Evolutionary conservation across 2,888 invertebrate species (phyloP).

Genomic region (Oeneis ivallda): DNA sequence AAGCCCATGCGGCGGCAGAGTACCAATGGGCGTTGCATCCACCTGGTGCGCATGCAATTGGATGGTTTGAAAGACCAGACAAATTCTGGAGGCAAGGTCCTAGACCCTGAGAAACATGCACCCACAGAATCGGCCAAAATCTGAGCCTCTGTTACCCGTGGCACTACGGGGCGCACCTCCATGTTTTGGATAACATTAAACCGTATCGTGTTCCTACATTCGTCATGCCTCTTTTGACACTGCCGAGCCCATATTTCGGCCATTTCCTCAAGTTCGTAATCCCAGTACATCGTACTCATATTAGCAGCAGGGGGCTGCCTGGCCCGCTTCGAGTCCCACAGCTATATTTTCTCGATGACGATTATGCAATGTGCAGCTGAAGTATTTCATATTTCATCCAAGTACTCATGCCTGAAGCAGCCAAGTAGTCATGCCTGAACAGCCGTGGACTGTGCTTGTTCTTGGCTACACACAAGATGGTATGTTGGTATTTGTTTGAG

Average conservation of each 20-base stretch:
- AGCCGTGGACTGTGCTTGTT: constrained; percentile 64
- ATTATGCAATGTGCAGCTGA: constrained; percentile 70
- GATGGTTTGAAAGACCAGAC: constrained; percentile 65
- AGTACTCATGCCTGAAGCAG: constrained; percentile 71
- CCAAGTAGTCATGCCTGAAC: no score
- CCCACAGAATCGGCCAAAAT: constrained; percentile 71
- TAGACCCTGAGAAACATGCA: constrained; percentile 72
- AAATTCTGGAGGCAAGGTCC: constrained; percentile 61
- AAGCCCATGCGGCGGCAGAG: constrained; percentile 71
- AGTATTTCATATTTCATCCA: constrained; percentile 75
- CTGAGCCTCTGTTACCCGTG: constrained; percentile 70
- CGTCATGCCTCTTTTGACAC: constrained; percentile 76
- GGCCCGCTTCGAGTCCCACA: constrained; percentile 71
- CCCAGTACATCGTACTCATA: constrained; percentile 80
- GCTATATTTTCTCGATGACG: constrained; percentile 74
- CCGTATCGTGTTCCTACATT: constrained; percentile 70
- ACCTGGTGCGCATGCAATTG: constrained; percentile 68
- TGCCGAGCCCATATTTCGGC: constrained; percentile 77
- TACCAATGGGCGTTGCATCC: constrained; percentile 76
- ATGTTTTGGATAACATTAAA: constrained; percentile 74
- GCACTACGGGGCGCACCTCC: constrained; percentile 68
- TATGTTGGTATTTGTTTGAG: constrained; percentile 69
- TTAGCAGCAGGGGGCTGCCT: constrained; percentile 75
- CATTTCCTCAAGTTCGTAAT: constrained; percentile 71
- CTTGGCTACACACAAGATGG: constrained; percentile 63